phyloP scores from a whole-genome alignment of 2,797 vertebrate species.

The Arnoldichthys spilopterus region DNA sequence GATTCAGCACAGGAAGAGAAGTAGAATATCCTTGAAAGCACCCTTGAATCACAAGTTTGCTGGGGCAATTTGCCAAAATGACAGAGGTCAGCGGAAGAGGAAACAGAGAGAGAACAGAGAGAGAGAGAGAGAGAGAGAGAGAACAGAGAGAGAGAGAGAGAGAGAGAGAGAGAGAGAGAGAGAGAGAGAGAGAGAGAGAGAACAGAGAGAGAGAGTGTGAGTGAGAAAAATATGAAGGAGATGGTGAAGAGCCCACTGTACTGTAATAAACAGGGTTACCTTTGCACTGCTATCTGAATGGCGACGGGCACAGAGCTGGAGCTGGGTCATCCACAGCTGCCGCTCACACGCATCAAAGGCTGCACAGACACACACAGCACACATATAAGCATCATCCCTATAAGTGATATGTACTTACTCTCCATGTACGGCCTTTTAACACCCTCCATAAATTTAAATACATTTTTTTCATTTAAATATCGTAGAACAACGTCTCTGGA shows the following conservation, averaged over 20 bases:
- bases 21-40: conserved; percentile 28
- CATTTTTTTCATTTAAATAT: too few relatives aligned
- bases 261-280: conserved; percentile 71
- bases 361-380: conserved; percentile 57
- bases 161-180: conserved; percentile 5
- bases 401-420: background rate
- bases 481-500: too few relatives aligned
- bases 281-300: conserved; percentile 85
- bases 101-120: background rate
- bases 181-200: background rate
- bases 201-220: conserved; percentile 17
- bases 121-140: conserved; percentile 7
- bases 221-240: conserved; percentile 21
- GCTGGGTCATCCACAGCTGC: conserved; percentile 91
- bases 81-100: conserved; percentile 52
- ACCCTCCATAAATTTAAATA: too few relatives aligned
- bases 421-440: background rate
- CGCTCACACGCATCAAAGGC: conserved; percentile 86
- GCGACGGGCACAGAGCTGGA: conserved; percentile 87
- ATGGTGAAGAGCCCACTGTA: conserved; percentile 8
- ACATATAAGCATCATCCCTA: conserved; percentile 3
- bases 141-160: conserved; percentile 17
- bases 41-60: conserved; percentile 43
- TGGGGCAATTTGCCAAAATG: conserved; percentile 37
- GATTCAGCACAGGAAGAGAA: conserved; percentile 26